Evolutionary conservation across 1,140 invertebrate genomes (phyloP).

Genomic region (Varroa destructor): DNA sequence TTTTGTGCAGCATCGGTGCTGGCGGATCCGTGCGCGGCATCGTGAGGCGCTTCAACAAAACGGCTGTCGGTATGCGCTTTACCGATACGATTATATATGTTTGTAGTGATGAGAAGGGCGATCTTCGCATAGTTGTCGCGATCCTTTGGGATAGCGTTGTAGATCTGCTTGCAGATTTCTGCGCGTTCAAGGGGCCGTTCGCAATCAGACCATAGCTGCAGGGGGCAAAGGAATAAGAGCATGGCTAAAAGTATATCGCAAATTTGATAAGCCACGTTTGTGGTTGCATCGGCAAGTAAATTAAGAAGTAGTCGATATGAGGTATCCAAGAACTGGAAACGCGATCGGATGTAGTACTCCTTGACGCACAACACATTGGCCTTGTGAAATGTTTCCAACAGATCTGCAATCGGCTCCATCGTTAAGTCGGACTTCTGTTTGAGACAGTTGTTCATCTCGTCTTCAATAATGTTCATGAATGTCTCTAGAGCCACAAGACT

Average conservation of each 20-base stretch:
- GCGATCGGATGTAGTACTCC: neutral
- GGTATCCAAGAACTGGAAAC: constrained; percentile 23
- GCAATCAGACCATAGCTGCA: constrained; percentile 7
- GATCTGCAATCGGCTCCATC: constrained; percentile 1
- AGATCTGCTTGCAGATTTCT: constrained; percentile 15
- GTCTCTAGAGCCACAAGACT: neutral
- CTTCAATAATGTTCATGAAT: constrained; percentile 26
- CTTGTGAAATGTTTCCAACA: neutral
- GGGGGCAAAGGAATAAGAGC: constrained; percentile 3
- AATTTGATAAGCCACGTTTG: neutral
- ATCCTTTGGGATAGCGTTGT: constrained; percentile 12
- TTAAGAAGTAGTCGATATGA: constrained; percentile 19
- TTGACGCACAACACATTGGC: neutral
- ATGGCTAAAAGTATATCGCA: constrained; percentile 11
- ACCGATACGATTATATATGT: neutral
- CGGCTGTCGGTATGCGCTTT: neutral
- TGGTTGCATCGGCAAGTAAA: neutral
- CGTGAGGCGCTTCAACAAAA: neutral
- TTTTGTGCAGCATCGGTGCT: neutral
- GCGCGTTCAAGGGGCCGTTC: neutral
- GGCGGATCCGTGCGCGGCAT: neutral
- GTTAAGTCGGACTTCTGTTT: neutral
- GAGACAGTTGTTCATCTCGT: constrained; percentile 22
- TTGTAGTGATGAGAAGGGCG: constrained; percentile 5
- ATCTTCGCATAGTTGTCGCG: constrained; percentile 16